These are phyloP conservation scores for Halcyon badia DNA, from an alignment of 2,797 vertebrate genomes.

Conservation along the genomic window DNA sequence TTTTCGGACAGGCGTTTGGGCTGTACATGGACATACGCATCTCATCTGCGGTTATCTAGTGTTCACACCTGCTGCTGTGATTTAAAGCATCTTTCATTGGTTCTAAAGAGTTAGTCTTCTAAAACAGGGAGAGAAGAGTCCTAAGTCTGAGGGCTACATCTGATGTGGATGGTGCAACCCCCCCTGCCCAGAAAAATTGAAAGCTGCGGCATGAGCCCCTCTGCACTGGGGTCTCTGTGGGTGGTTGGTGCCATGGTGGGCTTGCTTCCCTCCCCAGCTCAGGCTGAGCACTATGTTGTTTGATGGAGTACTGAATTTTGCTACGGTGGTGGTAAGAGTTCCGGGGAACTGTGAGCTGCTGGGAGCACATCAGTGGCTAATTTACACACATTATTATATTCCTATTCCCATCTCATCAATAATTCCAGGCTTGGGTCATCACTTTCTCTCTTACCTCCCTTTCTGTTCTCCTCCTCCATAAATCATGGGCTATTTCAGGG, in stretches of 20 bases:
- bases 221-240: background rate
- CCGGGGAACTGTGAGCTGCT: background rate
- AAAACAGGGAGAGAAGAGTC: background rate
- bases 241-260: background rate
- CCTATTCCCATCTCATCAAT: slow-evolving; percentile 51
- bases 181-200: background rate
- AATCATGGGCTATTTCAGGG: slow-evolving; percentile 47
- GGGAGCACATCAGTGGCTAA: background rate
- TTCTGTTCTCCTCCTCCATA: slow-evolving; percentile 27
- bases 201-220: background rate
- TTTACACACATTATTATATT: slow-evolving; percentile 42
- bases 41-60: background rate
- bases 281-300: background rate
- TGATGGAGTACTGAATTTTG: background rate
- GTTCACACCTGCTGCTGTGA: background rate
- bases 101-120: background rate
- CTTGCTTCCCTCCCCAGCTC: background rate
- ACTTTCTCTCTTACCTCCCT: background rate
- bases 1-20: background rate
- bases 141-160: background rate
- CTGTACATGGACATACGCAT: background rate
- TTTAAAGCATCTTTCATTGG: background rate
- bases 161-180: background rate
- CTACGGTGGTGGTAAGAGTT: background rate
- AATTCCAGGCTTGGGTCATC: slow-evolving; percentile 39